Evolutionary conservation across 2,113 vertebrate species (phyloP).

Genomic region (Grammomys dolichurus): DNA sequence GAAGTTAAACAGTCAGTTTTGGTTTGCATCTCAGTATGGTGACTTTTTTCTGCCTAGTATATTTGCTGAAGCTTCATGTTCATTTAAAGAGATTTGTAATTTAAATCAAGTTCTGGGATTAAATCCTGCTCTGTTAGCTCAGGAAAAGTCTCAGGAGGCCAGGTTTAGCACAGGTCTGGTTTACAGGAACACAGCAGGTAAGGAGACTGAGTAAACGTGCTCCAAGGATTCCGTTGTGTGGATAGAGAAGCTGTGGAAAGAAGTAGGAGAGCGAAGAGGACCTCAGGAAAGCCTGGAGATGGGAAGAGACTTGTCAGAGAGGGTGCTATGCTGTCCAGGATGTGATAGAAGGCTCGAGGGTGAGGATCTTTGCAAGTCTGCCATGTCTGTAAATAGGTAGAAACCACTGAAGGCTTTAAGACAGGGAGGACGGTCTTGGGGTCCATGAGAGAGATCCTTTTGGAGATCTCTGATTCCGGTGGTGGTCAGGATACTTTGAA

Average conservation of each 20-base stretch:
- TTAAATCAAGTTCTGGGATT: neutral
- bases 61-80: neutral
- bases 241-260: neutral
- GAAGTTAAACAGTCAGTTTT: slow-evolving; percentile 30
- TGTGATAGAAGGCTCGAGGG: neutral
- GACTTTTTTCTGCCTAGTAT: neutral
- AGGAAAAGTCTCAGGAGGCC: neutral
- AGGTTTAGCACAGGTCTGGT: neutral
- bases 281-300: neutral
- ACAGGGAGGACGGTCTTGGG: neutral
- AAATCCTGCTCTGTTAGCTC: neutral
- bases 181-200: neutral
- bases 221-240: neutral
- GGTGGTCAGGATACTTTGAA: neutral
- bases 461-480: neutral
- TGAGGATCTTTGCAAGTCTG: neutral
- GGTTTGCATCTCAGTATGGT: neutral
- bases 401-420: neutral
- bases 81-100: neutral
- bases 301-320: neutral
- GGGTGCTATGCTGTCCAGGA: neutral
- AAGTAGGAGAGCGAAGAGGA: neutral
- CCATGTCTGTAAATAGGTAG: neutral
- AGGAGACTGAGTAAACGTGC: neutral
- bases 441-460: neutral